phyloP scores from a whole-genome alignment of 2,888 invertebrate genomes.

The Himalopsyche japonica region DNA sequence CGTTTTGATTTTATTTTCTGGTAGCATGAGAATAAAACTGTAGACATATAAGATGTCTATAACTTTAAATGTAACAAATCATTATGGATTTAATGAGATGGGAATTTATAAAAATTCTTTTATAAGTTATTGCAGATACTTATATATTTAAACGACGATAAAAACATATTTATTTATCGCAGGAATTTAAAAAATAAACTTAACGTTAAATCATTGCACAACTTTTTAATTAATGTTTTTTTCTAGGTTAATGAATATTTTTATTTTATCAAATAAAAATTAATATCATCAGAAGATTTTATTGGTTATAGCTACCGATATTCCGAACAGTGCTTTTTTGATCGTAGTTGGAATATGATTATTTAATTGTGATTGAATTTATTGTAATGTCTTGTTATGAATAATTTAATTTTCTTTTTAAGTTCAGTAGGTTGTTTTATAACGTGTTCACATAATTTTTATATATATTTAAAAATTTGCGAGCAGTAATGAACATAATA shows the following conservation, averaged over 20 bases:
- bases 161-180: background rate
- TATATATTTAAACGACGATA: background rate
- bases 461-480: no score
- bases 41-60: background rate
- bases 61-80: background rate
- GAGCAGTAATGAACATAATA: no score
- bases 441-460: no score
- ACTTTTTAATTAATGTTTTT: background rate
- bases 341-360: no score
- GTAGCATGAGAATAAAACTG: background rate
- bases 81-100: background rate
- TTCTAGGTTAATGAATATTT: background rate
- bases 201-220: background rate
- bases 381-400: no score
- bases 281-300: no score
- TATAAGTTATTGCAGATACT: background rate
- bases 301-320: no score
- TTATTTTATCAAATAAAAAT: background rate
- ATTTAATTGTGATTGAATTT: no score
- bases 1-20: conserved; percentile 4
- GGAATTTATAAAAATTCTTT: conserved; percentile 1
- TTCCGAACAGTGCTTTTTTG: no score
- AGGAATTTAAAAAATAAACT: background rate
- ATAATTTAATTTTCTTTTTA: no score
- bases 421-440: no score